Base-by-base conservation (phyloP, 2,113 vertebrate genomes). In the Cephalopterus ornatus region DNA sequence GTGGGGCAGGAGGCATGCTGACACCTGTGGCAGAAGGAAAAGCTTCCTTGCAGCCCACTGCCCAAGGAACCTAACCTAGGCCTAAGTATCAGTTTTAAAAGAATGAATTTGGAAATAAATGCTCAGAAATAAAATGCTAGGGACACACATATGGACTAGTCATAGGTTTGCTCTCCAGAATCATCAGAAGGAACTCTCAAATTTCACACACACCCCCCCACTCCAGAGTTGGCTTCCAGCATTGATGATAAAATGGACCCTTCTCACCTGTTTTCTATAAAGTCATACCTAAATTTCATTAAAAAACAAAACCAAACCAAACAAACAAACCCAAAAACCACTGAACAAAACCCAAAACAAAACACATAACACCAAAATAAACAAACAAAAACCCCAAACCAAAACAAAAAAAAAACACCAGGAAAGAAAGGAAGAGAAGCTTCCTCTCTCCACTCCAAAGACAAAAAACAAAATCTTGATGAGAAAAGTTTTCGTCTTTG, bases 1-100 rank as follows among this genome's bases (percentile, higher is more conserved):
- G 22, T 14, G 14, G 4, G 9, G 1, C 39, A 63, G 19, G 17
- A n/a, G 44, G 7, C n/a, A 6, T 2, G 4, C 58, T 17, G 21
- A 22, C 16, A 49, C 2, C 27, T 35, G 10, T 2, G 9, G 33
- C 67, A 75, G 53, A 46, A 35, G 10, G 13, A 66, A 41, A 61
- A 65, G 24, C 4, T 41, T 75, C 32, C 26, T 58, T 52, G 37
- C 27, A 44, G 18, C 10, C 35, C 33, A 7, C 14, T 5, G 2
- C 11, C 32, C 18, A 28, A 73, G 17, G 44, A 58, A 23, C 10
- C 14, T 49, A 67, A 70, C 17, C 19, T 73, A 42, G 2, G 4
- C 5, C 28, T 55, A 67, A 88, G 47, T 7, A 55, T 8, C 27
- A 14, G 6, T 49, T 66, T 10, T 33, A 53, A 41, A 86, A 62